These are phyloP conservation scores for Loxodonta africana DNA, from an alignment of 2,113 vertebrate species.

Conservation along the genomic window DNA sequence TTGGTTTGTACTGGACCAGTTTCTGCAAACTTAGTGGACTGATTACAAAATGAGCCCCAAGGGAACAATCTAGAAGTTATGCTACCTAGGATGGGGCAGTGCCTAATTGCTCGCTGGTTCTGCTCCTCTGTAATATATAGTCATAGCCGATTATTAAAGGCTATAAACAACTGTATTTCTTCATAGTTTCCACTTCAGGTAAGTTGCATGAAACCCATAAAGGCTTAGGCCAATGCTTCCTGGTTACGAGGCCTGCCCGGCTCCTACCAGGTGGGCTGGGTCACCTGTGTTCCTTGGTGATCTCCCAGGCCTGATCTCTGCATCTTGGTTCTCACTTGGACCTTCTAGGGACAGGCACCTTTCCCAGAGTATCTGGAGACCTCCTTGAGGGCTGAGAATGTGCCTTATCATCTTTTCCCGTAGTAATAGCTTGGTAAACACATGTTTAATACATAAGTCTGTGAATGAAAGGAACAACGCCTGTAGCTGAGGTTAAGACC, in stretches of 20 bases:
- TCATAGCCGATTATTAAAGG: neutral
- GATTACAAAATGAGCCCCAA: neutral
- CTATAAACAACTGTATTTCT: neutral
- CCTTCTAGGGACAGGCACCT: neutral
- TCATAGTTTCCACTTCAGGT: neutral
- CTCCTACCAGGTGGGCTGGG: accelerated
- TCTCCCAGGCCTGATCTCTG: neutral
- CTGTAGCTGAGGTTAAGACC: neutral
- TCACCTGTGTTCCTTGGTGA: accelerated
- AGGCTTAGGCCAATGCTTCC: no score
- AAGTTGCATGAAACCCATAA: accelerated
- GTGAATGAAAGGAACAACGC: neutral
- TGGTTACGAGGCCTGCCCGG: neutral
- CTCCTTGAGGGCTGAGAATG: neutral
- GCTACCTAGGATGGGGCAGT: neutral
- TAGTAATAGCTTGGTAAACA: neutral
- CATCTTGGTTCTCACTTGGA: accelerated
- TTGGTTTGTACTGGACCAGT: neutral
- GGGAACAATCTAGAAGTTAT: neutral
- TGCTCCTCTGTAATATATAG: accelerated
- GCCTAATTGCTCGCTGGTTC: accelerated
- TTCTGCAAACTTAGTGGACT: neutral
- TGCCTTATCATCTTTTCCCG: neutral
- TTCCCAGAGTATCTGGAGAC: neutral
- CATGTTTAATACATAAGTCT: accelerated